Evolutionary conservation across 2,113 vertebrate species (phyloP).

Genomic region (Phalacrocorax pelagicus): DNA sequence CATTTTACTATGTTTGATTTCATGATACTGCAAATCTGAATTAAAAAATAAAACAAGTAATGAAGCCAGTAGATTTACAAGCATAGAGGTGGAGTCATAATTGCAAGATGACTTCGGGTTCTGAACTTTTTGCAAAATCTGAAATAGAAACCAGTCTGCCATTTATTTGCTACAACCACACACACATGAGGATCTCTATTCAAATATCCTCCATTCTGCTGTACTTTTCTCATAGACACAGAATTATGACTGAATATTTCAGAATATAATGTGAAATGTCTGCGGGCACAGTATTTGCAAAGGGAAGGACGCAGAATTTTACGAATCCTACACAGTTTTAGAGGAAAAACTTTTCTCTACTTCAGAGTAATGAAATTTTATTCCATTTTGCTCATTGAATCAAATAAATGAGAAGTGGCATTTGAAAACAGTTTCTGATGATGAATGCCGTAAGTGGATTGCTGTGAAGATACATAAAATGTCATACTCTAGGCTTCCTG

Average conservation of each 20-base stretch:
- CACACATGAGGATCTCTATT: background rate
- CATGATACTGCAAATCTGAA: background rate
- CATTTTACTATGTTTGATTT: background rate
- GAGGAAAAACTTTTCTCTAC: slow-evolving; percentile 12
- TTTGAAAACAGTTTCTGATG: slow-evolving; percentile 52
- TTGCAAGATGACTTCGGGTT: background rate
- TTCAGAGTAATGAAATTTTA: slow-evolving; percentile 34
- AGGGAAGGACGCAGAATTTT: background rate
- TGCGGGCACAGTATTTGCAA: background rate
- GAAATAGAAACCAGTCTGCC: background rate
- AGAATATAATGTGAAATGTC: background rate
- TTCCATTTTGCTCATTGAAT: slow-evolving; percentile 38
- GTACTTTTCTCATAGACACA: background rate
- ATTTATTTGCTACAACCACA: background rate
- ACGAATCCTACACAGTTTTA: background rate
- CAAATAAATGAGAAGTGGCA: slow-evolving; percentile 49
- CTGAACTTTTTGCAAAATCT: background rate
- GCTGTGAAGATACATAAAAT: slow-evolving; percentile 49
- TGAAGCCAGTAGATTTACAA: background rate
- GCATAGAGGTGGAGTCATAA: background rate
- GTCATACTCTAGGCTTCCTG: slow-evolving; percentile 35
- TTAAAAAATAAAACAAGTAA: background rate
- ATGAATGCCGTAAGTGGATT: slow-evolving; percentile 34
- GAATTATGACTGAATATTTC: background rate
- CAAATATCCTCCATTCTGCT: background rate